Conservation (phyloP, 2,113 vertebrate species). For the Cyprinodon brontotheroides region DNA sequence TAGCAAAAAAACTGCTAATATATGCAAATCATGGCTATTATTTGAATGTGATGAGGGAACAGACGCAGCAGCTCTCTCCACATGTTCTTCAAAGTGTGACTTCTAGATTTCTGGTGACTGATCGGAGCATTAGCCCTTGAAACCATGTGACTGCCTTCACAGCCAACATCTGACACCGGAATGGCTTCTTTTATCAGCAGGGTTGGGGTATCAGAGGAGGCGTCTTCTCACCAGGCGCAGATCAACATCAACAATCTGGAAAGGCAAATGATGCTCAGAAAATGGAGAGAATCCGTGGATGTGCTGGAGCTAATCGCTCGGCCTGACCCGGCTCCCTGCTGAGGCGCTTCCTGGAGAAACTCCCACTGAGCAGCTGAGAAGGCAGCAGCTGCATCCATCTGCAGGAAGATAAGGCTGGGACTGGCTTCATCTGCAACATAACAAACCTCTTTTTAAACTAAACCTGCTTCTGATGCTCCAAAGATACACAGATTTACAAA, state of each 20-base stretch:
- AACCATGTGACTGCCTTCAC: neutral
- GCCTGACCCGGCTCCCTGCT: neutral
- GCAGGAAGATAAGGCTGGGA: neutral
- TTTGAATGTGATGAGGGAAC: slow-evolving; percentile 21
- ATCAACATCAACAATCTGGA: slow-evolving; percentile 18
- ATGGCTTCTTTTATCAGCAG: slow-evolving; percentile 27
- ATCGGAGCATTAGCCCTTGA: slow-evolving; percentile 4
- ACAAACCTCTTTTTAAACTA: no score
- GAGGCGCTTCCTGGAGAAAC: slow-evolving; percentile 39
- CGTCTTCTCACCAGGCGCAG: slow-evolving; percentile 21
- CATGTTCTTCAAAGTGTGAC: slow-evolving; percentile 30
- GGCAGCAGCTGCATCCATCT: slow-evolving; percentile 51
- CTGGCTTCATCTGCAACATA: neutral
- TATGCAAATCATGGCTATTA: slow-evolving; percentile 44
- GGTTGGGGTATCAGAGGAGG: slow-evolving; percentile 1
- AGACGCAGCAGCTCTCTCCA: neutral
- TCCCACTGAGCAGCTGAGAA: slow-evolving; percentile 43
- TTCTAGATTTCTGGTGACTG: slow-evolving; percentile 33
- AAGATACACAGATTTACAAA: neutral
- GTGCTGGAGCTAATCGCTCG: slow-evolving; percentile 26
- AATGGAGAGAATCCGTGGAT: slow-evolving; percentile 5
- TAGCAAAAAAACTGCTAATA: slow-evolving; percentile 33
- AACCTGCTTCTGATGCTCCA: neutral
- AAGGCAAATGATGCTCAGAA: slow-evolving; percentile 22
- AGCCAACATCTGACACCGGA: slow-evolving; percentile 1